Percentiles rank a stretch among this genome's conserved stretches.
phyloP scores from a whole-genome alignment of 2,797 vertebrate species.

The Brachyalestes nurse region DNA sequence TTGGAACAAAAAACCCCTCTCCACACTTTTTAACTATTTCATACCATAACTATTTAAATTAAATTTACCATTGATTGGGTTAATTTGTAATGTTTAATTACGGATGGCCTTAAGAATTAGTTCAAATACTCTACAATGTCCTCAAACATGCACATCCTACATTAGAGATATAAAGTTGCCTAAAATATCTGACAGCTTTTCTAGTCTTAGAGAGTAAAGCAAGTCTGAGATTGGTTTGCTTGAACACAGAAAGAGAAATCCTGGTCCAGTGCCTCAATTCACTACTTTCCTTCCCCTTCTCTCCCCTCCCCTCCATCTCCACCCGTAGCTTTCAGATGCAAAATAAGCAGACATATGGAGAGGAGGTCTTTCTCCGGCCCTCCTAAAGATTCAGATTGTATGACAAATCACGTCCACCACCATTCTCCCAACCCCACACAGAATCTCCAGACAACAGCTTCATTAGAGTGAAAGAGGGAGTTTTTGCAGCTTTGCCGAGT shows the following conservation, averaged over 20 bases:
- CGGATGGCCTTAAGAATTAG: not conserved
- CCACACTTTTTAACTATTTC: not conserved
- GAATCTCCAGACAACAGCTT: conserved; percentile 88
- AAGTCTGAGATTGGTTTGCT: conserved; percentile 41
- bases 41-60: too few relatives aligned
- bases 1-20: not conserved
- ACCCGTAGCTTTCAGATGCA: conserved; percentile 85
- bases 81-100: not conserved
- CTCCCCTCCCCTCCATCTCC: conserved; percentile 56
- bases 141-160: not conserved
- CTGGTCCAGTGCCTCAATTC: conserved; percentile 54
- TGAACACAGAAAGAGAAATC: conserved; percentile 45
- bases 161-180: not conserved
- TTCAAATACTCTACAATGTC: not conserved
- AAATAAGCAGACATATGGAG: conserved; percentile 91
- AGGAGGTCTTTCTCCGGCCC: conserved; percentile 80
- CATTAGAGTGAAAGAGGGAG: conserved; percentile 90
- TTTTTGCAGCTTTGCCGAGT: conserved; percentile 82
- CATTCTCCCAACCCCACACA: conserved; percentile 59
- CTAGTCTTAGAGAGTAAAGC: conserved; percentile 24
- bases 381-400: conserved; percentile 93
- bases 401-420: conserved; percentile 90
- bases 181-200: conserved; percentile 18
- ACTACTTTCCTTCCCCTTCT: conserved; percentile 49
- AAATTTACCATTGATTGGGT: not conserved